These are phyloP conservation scores for Ostrea edulis DNA, from an alignment of 1,140 invertebrate species.

Conservation along the genomic window DNA sequence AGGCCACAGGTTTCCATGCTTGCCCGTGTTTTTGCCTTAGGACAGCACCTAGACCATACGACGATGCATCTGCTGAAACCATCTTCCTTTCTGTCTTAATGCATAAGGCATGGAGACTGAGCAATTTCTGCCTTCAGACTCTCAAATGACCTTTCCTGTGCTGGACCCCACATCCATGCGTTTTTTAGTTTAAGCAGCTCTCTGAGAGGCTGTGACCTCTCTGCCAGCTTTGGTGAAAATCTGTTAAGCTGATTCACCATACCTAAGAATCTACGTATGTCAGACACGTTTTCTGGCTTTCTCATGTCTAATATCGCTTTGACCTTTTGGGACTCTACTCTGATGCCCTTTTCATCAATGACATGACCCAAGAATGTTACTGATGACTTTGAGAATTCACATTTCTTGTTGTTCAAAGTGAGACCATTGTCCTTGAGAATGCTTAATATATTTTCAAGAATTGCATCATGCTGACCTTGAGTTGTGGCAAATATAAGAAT, in stretches of 20 bases:
- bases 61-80: conserved; percentile 52
- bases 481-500: conserved; percentile 63
- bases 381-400: conserved; percentile 21
- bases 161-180: conserved; percentile 40
- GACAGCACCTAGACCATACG: conserved; percentile 52
- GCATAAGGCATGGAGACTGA: background rate
- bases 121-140: conserved; percentile 45
- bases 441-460: conserved; percentile 62
- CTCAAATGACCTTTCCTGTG: conserved; percentile 42
- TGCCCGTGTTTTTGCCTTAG: conserved; percentile 56
- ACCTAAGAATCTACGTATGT: conserved; percentile 62
- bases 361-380: conserved; percentile 52
- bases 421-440: conserved; percentile 62
- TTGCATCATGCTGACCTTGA: conserved; percentile 58
- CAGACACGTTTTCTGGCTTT: conserved; percentile 48
- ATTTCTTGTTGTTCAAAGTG: conserved; percentile 67
- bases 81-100: conserved; percentile 20
- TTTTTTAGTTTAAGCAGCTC: conserved; percentile 44
- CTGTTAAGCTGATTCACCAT: conserved; percentile 76
- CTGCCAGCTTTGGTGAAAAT: conserved; percentile 58
- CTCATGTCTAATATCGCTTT: conserved; percentile 51
- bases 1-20: conserved; percentile 71
- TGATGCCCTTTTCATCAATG: conserved; percentile 46
- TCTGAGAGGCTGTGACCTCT: conserved; percentile 40
- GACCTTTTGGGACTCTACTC: conserved; percentile 51